Evolutionary conservation across 2,797 vertebrate genomes (phyloP).

Genomic region (Danio choprae): DNA sequence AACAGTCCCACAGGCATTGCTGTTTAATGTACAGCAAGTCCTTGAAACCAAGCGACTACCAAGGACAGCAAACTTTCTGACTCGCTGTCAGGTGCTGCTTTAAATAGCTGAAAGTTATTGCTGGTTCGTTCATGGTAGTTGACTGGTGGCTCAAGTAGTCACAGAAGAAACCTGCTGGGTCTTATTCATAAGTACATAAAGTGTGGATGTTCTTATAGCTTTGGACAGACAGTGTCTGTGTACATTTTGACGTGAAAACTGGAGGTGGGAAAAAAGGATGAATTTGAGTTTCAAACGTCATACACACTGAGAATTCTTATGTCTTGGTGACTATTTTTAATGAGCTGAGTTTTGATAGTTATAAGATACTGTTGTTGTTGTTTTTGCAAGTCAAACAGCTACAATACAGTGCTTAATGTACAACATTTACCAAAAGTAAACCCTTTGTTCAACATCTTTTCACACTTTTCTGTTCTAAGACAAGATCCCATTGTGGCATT

Average conservation of each 20-base stretch:
- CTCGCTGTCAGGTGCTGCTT: slow-evolving; percentile 65
- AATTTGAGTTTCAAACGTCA: not conserved
- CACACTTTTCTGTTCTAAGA: not conserved
- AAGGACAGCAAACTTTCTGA: slow-evolving; percentile 71
- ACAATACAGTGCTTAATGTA: no score
- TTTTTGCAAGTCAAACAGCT: no score
- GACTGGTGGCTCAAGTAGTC: slow-evolving; percentile 53
- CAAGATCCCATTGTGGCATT: not conserved
- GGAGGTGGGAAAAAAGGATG: no score
- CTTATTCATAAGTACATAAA: not conserved
- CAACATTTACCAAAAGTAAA: not conserved
- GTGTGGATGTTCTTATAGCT: slow-evolving; percentile 4
- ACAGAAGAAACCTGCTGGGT: slow-evolving; percentile 29
- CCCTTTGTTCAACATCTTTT: not conserved
- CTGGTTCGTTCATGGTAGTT: slow-evolving; percentile 40
- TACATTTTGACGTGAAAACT: not conserved
- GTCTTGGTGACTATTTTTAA: no score
- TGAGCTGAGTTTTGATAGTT: no score
- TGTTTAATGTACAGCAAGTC: slow-evolving; percentile 74
- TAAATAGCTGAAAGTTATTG: slow-evolving; percentile 59
- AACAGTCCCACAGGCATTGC: slow-evolving; percentile 73
- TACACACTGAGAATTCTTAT: no score
- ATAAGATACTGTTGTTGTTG: no score
- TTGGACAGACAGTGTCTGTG: slow-evolving; percentile 7
- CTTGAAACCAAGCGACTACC: slow-evolving; percentile 76